phyloP scores from a whole-genome alignment of 2,113 vertebrate species.

The Mustela lutreola region DNA sequence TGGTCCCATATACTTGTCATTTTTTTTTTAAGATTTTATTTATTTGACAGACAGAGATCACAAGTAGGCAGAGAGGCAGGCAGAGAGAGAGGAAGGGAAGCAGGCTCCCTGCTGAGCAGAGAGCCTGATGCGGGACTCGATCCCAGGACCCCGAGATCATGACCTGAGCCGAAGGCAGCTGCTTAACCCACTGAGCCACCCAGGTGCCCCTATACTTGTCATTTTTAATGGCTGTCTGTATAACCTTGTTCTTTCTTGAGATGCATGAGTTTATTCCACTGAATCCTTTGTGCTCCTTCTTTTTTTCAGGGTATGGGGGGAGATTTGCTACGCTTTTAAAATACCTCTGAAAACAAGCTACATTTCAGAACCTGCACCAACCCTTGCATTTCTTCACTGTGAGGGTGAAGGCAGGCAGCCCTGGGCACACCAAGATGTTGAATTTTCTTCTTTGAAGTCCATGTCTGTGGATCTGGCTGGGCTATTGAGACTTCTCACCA shows the following conservation, averaged over 20 bases:
- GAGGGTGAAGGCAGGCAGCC: not conserved
- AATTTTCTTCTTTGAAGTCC: constrained; percentile 53
- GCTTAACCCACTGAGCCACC: too few species aligned
- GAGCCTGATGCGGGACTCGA: too few species aligned
- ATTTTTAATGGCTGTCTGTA: constrained; percentile 59
- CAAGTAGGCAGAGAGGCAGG: too few species aligned
- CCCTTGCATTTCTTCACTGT: constrained; percentile 60
- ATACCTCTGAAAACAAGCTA: constrained; percentile 59
- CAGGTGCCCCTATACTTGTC: constrained; percentile 1
- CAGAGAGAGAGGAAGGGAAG: too few species aligned
- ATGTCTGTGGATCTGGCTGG: constrained; percentile 21
- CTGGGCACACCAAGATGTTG: not conserved
- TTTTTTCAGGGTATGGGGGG: not conserved
- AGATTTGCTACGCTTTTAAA: constrained; percentile 64
- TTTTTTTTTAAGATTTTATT: not conserved
- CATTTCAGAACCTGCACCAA: constrained; percentile 29
- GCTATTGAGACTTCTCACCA: constrained; percentile 37
- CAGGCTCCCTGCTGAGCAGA: too few species aligned
- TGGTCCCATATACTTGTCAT: constrained; percentile 46
- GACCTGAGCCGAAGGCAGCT: too few species aligned
- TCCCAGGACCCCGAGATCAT: too few species aligned
- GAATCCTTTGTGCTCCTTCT: not conserved
- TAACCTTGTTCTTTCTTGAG: constrained; percentile 66
- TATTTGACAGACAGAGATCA: too few species aligned
- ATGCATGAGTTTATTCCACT: constrained; percentile 52